Evolutionary conservation across 2,797 vertebrate species (phyloP).

Genomic region (Micromesistius poutassou): DNA sequence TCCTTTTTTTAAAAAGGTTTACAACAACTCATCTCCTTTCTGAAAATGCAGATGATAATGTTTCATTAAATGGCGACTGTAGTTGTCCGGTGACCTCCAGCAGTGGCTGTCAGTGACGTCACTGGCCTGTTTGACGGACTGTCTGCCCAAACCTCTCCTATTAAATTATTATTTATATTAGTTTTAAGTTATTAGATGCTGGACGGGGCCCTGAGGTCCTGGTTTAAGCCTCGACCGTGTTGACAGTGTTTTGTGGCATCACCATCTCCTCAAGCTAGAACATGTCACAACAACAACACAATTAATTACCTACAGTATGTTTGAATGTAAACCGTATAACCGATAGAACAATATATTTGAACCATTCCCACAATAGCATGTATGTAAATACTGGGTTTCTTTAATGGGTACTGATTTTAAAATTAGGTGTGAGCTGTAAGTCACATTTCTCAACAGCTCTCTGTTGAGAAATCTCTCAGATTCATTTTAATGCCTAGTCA

Average conservation of each 20-base stretch:
- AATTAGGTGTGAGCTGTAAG: not conserved
- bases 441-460: too few relatives aligned
- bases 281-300: not conserved
- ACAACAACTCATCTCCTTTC: not conserved
- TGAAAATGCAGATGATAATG: not conserved
- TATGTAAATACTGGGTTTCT: not conserved
- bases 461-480: not conserved
- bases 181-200: not conserved
- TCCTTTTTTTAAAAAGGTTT: not conserved
- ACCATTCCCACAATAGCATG: not conserved
- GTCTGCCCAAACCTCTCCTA: not conserved
- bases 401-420: not conserved
- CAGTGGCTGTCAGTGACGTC: constrained; percentile 2
- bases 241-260: not conserved
- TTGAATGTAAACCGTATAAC: not conserved
- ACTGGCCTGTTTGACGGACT: not conserved
- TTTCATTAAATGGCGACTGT: not conserved
- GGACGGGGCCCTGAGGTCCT: not conserved
- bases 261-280: not conserved
- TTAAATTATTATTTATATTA: not conserved
- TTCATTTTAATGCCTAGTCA: not conserved
- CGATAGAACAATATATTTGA: not conserved
- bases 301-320: not conserved
- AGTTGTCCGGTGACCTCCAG: not conserved
- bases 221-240: not conserved